These are phyloP conservation scores for Apomyelois bistriatella DNA, from an alignment of 2,888 invertebrate genomes.

Conservation along the genomic window DNA sequence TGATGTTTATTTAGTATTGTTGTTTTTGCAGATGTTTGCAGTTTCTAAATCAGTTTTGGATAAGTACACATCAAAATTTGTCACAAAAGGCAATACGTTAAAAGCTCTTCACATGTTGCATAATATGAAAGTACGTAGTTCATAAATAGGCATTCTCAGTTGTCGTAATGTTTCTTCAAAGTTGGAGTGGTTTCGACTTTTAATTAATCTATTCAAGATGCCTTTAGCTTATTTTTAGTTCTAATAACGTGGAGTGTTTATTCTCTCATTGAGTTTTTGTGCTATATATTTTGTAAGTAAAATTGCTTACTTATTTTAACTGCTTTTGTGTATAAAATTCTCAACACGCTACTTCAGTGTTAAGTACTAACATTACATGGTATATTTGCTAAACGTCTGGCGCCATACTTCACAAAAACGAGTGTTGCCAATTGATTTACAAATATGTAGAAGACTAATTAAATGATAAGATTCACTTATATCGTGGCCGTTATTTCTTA, in stretches of 20 bases:
- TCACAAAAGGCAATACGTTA: slow-evolving; percentile 2
- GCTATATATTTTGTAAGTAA: neutral
- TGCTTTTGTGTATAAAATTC: neutral
- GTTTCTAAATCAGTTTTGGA: too few species aligned
- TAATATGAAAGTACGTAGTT: slow-evolving; percentile 6
- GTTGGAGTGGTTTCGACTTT: slow-evolving; percentile 36
- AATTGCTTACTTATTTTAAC: too few species aligned
- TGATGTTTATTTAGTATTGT: too few species aligned
- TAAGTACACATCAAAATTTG: too few species aligned
- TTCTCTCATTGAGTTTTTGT: slow-evolving; percentile 19
- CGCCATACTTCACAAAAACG: slow-evolving; percentile 31
- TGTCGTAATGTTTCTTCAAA: slow-evolving; percentile 3
- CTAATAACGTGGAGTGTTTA: slow-evolving; percentile 36
- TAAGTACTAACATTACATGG: neutral
- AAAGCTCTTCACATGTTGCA: slow-evolving; percentile 1
- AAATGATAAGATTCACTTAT: too few species aligned
- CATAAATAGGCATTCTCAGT: slow-evolving; percentile 18
- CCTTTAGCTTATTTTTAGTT: slow-evolving; percentile 27
- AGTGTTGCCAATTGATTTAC: slow-evolving; percentile 22
- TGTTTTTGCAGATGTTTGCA: too few species aligned
- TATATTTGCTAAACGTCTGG: slow-evolving; percentile 18
- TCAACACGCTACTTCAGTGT: neutral
- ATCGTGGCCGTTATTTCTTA: too few species aligned
- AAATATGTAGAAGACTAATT: neutral
- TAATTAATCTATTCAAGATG: slow-evolving; percentile 37